Evolutionary conservation across 2,888 invertebrate species (phyloP), one percentile per base, ranked within the genome.

Genomic region (Nomada fucata): DNA sequence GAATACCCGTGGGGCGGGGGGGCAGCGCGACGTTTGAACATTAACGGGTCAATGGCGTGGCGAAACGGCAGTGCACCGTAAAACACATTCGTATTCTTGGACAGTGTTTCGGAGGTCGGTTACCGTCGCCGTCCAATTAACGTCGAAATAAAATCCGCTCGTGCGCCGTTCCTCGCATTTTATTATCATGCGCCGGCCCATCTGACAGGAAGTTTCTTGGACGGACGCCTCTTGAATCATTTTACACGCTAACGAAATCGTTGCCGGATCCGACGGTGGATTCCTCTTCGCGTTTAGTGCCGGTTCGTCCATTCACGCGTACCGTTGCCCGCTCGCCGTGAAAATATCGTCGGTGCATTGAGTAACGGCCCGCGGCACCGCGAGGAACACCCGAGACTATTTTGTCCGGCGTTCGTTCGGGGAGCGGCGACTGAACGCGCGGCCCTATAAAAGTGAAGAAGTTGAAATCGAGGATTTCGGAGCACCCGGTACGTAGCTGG

Each of bases 81-180:
- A 47, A 86, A 87, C 87, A 84, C 73, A 76, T 86, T 85, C 74
- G 87, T 87, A 87, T 87, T 87, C 87, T 87, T 86, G 76, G 87
- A 87, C 82, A 64, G 76, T 76, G 76, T 87, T 84, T 78, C 82
- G 83, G 82, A 72, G 87, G 87, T 87, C 84, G 82, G 76, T 78
- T 69, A 85, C 76, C 83, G 79, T 78, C 71, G 63, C 50, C 59
- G 76, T 64, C 63, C 87, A 83, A 86, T 86, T 86, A 86, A 87
- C 80, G 83, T 85, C 64, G 75, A 67, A 67, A 83, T 83, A 83
- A 86, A 83, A 81, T 76, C 76, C 47, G 60, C 65, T 63, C 74
- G 73, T 59, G 68, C 57, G 65, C 53, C 52, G n/a, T 65, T 65
- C 70, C 52, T 11, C 50, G 63, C 42, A 55, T 65, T 80, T 82